Evolutionary conservation across 2,888 invertebrate species (phyloP).

Genomic region (Stomorhina lunata): DNA sequence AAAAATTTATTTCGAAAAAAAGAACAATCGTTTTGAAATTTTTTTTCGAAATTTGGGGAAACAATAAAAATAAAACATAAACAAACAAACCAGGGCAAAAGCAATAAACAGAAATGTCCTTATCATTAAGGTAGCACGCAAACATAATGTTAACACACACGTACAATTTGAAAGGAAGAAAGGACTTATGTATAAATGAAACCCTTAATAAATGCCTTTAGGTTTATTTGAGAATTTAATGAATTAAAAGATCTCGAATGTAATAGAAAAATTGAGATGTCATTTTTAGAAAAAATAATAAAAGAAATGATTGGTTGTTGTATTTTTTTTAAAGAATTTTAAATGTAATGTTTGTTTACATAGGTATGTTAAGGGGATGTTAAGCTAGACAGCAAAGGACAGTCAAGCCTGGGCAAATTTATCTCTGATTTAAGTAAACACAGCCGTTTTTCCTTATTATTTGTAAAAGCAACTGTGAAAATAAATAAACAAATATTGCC

Average conservation of each 20-base stretch:
- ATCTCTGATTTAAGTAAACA: conserved; percentile 56
- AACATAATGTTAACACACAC: too few relatives aligned
- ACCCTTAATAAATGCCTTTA: conserved; percentile 48
- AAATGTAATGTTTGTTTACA: conserved; percentile 41
- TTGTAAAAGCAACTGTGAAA: conserved; percentile 50
- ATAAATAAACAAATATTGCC: conserved; percentile 40
- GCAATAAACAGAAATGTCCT: conserved; percentile 17
- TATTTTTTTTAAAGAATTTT: conserved; percentile 8
- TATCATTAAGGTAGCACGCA: conserved; percentile 45
- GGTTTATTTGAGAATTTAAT: conserved; percentile 64
- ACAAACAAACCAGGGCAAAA: conserved; percentile 35
- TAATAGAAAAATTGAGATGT: conserved; percentile 59
- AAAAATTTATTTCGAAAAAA: conserved; percentile 36
- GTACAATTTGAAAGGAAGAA: neutral
- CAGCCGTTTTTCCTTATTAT: too few relatives aligned
- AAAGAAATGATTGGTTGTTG: conserved; percentile 45
- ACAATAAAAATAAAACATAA: conserved; percentile 20
- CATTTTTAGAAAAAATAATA: conserved; percentile 35
- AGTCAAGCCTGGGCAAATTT: too few relatives aligned
- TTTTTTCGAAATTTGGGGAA: too few relatives aligned
- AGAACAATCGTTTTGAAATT: too few relatives aligned
- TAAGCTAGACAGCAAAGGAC: conserved; percentile 19
- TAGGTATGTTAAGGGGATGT: conserved; percentile 18
- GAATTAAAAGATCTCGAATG: conserved; percentile 43
- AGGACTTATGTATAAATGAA: neutral